Evolutionary conservation across 2,113 vertebrate genomes (phyloP), one percentile per base, ranked within the genome.

Genomic region (Leptodactylus fuscus): DNA sequence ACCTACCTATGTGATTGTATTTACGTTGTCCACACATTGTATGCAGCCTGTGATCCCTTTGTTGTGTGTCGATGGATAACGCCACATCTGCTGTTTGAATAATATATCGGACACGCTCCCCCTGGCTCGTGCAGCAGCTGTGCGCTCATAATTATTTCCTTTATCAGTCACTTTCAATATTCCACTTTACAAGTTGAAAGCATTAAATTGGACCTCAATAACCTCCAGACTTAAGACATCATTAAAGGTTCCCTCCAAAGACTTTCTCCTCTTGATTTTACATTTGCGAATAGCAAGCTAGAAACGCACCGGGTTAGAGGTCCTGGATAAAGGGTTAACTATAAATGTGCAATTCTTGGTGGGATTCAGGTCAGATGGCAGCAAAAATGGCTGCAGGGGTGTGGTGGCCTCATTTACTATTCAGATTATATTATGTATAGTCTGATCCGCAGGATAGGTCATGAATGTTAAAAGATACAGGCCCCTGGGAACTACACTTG

Each of bases 141-240:
- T 88, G 93, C 89, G 80, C 88, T 87, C 81, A 90, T 93, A 91
- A 92, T 93, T 91, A 93, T 90, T 91, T 92, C 90, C 85, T 85
- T 91, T 90, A 89, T 91, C 90, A 90, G 88, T 87, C 88, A 87
- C 83, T 77, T 87, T 83, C 82, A 83, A 5, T 90, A 75, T 81
- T 89, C 89, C 88, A 85, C 88, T 89, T 90, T 90, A 87, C 82
- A 91, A 90, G 84, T 86, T 87, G 60, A 60, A 75, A 87, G 80
- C 87, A 81, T 84, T 87, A 90, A 90, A 88, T 88, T 82, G 73
- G 88, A 89, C 87, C 88, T 91, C 83, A 70, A 65, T 89, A 88
- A 83, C 82, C 70, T 89, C 53, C 34, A 62, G 82, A 75, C 48
- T 75, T 32, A 69, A 34, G 79, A 29, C 27, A 34, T 81, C 67